Evolutionary conservation across 2,797 vertebrate genomes (phyloP).

Genomic region (Thunnus albacares): DNA sequence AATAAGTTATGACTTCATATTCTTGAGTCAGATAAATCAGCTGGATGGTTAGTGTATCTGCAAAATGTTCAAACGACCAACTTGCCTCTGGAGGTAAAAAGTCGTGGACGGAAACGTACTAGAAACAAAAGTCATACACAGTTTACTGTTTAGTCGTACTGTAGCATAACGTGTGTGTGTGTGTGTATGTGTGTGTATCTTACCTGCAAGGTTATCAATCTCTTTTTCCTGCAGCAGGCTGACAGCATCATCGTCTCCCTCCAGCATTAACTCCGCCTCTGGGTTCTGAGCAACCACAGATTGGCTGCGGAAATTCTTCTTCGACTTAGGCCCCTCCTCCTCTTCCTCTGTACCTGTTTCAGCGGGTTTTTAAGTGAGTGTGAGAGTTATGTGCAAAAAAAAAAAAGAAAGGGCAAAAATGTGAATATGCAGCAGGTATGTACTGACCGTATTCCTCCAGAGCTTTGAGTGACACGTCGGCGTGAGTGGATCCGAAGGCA

Average conservation of each 20-base stretch:
- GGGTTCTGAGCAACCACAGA: conserved; percentile 95
- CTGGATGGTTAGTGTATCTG: conserved; percentile 72
- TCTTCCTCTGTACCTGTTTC: conserved; percentile 89
- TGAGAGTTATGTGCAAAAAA: neutral
- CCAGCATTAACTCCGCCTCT: conserved; percentile 97
- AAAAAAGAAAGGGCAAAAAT: neutral
- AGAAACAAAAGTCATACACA: conserved; percentile 81
- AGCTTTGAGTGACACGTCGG: conserved; percentile 92
- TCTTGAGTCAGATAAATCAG: conserved; percentile 47
- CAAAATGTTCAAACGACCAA: conserved; percentile 79
- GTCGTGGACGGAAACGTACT: conserved; percentile 91
- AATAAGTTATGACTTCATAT: conserved; percentile 38
- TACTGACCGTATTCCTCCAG: conserved; percentile 95
- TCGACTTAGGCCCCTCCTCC: conserved; percentile 93
- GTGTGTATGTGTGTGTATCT: conserved; percentile 24
- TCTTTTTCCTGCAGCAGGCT: conserved; percentile 98
- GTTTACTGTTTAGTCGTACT: conserved; percentile 35
- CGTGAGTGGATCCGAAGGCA: conserved; percentile 96
- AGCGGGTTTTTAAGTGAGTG: neutral
- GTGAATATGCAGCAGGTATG: neutral
- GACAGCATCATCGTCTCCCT: conserved; percentile 97
- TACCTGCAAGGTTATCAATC: conserved; percentile 98
- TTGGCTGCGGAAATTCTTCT: conserved; percentile 95
- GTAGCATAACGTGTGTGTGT: neutral
- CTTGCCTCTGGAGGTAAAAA: conserved; percentile 97